A percentile compares a stretch with the other conserved stretches of the same genome.
Conservation (phyloP, 1,140 invertebrate species). For the Nymphalis io region DNA sequence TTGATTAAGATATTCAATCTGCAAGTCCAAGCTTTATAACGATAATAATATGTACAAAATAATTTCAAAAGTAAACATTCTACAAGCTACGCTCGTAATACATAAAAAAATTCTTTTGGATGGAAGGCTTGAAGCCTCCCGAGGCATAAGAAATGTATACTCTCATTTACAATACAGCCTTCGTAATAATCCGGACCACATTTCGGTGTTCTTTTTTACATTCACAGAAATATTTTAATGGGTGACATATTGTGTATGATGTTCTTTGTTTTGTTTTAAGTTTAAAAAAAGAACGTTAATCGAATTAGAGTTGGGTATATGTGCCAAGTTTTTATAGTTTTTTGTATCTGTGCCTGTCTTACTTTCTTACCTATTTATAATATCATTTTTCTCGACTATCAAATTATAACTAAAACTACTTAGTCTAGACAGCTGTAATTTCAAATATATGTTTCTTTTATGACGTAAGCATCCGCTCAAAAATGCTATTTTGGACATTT, state of each 20-base stretch:
- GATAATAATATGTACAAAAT: not conserved
- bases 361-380: no score
- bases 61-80: not conserved
- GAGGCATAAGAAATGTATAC: conserved; percentile 12
- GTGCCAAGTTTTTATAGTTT: not conserved
- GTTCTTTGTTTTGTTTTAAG: not conserved
- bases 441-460: no score
- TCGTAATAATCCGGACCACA: not conserved
- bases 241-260: not conserved
- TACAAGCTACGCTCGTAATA: not conserved
- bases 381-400: no score
- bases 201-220: conserved; percentile 2
- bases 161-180: not conserved
- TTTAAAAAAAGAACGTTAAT: not conserved
- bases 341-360: not conserved
- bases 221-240: conserved; percentile 8
- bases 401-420: no score
- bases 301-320: not conserved
- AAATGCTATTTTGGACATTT: no score
- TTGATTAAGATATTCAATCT: no score
- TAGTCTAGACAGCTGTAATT: no score
- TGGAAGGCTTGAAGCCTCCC: not conserved
- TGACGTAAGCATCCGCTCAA: no score
- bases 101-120: conserved; percentile 1
- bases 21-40: not conserved